Base-by-base conservation (phyloP, 2,797 vertebrate genomes). In the Streptopelia turtur region DNA sequence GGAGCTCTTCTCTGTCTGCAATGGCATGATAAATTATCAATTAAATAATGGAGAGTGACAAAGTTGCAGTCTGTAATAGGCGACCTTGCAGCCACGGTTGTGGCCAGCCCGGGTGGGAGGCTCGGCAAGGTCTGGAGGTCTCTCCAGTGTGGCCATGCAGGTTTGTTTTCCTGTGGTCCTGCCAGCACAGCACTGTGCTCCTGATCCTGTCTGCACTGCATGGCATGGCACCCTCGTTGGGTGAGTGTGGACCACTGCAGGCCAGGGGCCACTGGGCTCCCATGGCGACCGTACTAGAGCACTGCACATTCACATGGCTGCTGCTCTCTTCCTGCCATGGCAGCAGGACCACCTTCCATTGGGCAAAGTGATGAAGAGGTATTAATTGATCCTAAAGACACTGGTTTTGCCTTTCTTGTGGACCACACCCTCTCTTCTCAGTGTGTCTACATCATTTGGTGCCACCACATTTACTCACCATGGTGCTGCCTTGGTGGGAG, bases 1-100 rank as follows among this genome's bases (percentile, higher is more conserved):
- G 83, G 71, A 96, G n/a, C 89, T 82, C 90, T 93, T 72, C 94
- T 87, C 94, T 87, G 89, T 89, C 94, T 95, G 87, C 87, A 85
- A 92, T 92, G 87, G 93, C 77, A n/a, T 93, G 94, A 97, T 94
- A 94, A 96, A 97, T 90, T 84, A 95, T 96, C 93, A 91, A 85
- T 95, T 90, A 93, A 96, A 95, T 83, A 95, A 97, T 49, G 94
- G 90, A 90, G 88, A 96, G 78, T 80, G 92, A 92, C 93, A 93
- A 85, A 93, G 93, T 83, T 79, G 83, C 87, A 68, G 89, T 71
- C 39, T 57, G 61, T 13, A 92, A 41, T 18, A 55, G 70, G 78
- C 2, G 2, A 94, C 84, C 83, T 92, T 70, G 60, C 45, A 93
- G 78, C 66, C 66, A 35, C 0, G n/a, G 83, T 22, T 12, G 27